Evolutionary conservation across 2,113 vertebrate species (phyloP), one percentile per base, ranked within the genome.

Genomic region (Leuciscus idus): DNA sequence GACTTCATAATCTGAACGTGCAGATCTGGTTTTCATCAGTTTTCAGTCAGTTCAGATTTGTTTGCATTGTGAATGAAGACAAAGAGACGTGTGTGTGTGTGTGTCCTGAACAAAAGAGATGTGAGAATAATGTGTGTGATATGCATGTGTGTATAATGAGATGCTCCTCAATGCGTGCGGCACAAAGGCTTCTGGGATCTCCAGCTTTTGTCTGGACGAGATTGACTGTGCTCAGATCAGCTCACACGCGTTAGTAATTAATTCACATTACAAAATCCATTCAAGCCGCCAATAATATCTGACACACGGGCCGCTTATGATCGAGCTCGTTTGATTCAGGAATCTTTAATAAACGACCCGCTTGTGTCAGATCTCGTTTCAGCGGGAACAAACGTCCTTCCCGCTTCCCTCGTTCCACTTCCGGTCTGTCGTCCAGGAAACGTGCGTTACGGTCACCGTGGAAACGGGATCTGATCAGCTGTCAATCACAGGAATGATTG

Each of bases 381-480:
- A 52, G 1, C 13, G 4, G 13, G 50, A 52, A 4, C 50, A 52
- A 52, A 52, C 50, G 4, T 52, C 13, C 50, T 26, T 64, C 61
- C 62, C 0, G 2, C 2, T 13, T 64, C 12, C 26, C 61, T 15
- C 4, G 12, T 33, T 68, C 30, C 17, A 21, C 62, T 66, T 30
- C 62, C 62, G 30, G 26, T 64, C 62, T 64, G 26, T 30, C 15
- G 13, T 3, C 28, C 15, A 33, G 48, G 59, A 23, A 62, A 48
- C 84, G 91, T 92, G 91, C 86, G 92, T 94, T 92, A 93, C 87
- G 91, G 92, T 93, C 89, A 92, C 12, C 6, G 64, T 86, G 79
- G 39, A 30, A 72, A 68, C 84, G 28, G 50, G 21, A 43, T 76
- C 72, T 89, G 75, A 88, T 92, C 93, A 84, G 59, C 86, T 23